Conservation (phyloP, 2,797 vertebrate species). For the Phylloscopus collybita region DNA sequence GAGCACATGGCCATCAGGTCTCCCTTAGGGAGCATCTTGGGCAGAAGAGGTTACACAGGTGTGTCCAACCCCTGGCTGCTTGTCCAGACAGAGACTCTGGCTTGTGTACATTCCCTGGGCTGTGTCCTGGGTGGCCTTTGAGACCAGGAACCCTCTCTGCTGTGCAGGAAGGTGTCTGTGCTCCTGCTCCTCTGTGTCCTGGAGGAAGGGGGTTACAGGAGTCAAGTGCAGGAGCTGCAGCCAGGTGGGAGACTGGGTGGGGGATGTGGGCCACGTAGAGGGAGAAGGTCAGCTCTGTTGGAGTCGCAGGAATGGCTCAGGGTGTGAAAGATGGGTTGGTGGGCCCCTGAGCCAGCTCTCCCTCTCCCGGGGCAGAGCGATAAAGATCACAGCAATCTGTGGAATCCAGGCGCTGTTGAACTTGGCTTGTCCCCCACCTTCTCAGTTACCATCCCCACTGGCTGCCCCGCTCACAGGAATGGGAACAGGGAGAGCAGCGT, state of each 20-base stretch:
- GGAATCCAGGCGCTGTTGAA: slow-evolving; percentile 37
- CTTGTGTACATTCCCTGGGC: neutral
- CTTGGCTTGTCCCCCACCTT: slow-evolving; percentile 26
- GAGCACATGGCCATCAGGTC: neutral
- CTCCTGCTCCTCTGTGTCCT: neutral
- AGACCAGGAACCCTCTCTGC: neutral
- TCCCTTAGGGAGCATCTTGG: neutral
- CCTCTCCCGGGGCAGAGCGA: neutral
- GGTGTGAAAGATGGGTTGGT: neutral
- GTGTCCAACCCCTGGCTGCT: rapidly evolving
- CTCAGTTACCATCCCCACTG: neutral
- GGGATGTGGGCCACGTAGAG: neutral
- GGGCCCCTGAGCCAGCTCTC: neutral
- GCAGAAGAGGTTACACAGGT: neutral
- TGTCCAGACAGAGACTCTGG: neutral
- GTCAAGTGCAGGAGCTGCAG: neutral
- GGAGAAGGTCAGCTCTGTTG: neutral
- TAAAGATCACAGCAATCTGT: slow-evolving; percentile 2
- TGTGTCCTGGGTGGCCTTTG: neutral
- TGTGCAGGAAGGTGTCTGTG: neutral
- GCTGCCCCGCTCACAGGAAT: neutral
- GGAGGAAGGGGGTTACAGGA: neutral
- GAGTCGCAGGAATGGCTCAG: neutral
- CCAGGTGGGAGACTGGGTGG: neutral
- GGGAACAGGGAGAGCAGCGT: neutral